Evolutionary conservation across 2,797 vertebrate genomes (phyloP), one percentile per base, ranked within the genome.

Genomic region (Coluber constrictor): DNA sequence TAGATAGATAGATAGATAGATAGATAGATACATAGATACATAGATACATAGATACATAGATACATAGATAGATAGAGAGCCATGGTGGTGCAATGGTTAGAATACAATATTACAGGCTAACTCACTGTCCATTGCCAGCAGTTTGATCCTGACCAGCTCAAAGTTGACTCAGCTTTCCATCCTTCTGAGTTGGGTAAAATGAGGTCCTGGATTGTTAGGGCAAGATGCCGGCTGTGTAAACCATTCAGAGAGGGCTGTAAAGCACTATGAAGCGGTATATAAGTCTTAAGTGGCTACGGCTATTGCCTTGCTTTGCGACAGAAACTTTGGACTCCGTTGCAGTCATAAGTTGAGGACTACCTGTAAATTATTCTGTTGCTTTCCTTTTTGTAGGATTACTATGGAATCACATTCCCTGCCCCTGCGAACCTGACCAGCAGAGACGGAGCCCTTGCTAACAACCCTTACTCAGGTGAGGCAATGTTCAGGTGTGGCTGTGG

Each of bases 351-450:
- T 32, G n/a, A 37, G 66, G 66, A 74, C n/a, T 3, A 18, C 6
- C 6, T 20, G 6, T 74, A 23, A n/a, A 55, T 20, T 4, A 3
- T 79, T 51, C 11, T 59, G 4, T 27, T 29, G 9, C 59, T 86
- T 32, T 56, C 16, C 95, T 63, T 97, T 93, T 47, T 91, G 37
- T 97, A 99, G 98, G 99, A 99, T 98, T 99, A 99, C 97, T 99
- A 99, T 1, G 99, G 99, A 98, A 99, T 99, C 97, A 98, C 99
- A 97, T 99, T 99, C 97, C 98, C 99, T 87, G 98, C 99, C 94
- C 99, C 99, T 94, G 98, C 99, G 93, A 97, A 98, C 51, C 98
- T 99, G 95, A 98, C 99, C 92, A 97, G 98, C 97, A 98, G 99
- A 98, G 99, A 99, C 27, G 99, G 98, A 91, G 98, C 97, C 97